Evolutionary conservation across 2,888 invertebrate species (phyloP), one percentile per base, ranked within the genome.

Genomic region (Ethmia dodecea): DNA sequence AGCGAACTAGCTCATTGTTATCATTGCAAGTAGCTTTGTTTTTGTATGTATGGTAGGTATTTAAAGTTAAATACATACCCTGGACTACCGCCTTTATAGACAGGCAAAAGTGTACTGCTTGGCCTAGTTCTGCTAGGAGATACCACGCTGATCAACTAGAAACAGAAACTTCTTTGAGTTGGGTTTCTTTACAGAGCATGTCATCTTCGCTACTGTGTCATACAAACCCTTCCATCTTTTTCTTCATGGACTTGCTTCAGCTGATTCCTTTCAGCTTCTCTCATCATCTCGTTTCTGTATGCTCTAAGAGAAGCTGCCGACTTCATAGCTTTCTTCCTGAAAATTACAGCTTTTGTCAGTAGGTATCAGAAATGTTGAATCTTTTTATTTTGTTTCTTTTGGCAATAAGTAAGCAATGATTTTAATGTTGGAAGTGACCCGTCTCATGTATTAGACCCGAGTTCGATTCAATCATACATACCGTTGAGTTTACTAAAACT

Each of bases 51-150:
- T n/a, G n/a, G n/a, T n/a, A n/a, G n/a, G n/a, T n/a, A n/a, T n/a
- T n/a, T n/a, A n/a, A n/a, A n/a, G n/a, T n/a, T n/a, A n/a, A n/a
- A n/a, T n/a, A n/a, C n/a, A n/a, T n/a, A n/a, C n/a, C n/a, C n/a
- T n/a, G 78, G 77, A 52, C 86, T 87, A 10, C 73, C 77, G 1
- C 84, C 75, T 56, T 86, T 72, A 40, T 86, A 83, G 15, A 78
- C 62, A 0, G 80, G 84, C 20, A 86, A 41, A 2, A 86, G 43
- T 1, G 75, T 80, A 33, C 84, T 86, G 47, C 86, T 80, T 0
- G 86, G 84, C 37, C 84, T 58, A 0, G 86, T 86, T 36, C 79
- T 72, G 40, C 80, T 81, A 3, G 86, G 84, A 28, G 86, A 84
- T 3, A 87, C 83, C 0, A 86, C 86, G 43, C 86, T 86, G 40